These are phyloP conservation scores for Bufo bufo DNA, from an alignment of 2,113 vertebrate genomes.

Conservation along the genomic window DNA sequence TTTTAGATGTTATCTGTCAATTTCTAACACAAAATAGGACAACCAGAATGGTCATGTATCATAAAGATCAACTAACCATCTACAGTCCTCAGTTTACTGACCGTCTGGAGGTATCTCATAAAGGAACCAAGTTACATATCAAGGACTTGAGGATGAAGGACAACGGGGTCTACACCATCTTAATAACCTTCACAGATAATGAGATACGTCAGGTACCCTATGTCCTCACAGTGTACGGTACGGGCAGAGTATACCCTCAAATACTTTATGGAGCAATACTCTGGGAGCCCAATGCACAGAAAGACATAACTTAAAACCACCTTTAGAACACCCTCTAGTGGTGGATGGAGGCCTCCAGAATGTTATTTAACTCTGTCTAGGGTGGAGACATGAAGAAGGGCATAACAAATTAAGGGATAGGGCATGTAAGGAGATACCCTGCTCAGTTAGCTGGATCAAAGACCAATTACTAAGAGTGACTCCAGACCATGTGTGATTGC, in stretches of 20 bases:
- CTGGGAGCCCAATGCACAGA: too few species aligned
- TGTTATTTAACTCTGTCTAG: too few species aligned
- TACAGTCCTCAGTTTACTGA: neutral
- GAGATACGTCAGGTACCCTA: neutral
- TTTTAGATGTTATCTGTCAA: neutral
- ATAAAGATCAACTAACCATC: neutral
- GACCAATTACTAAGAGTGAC: too few species aligned
- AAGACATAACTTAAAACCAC: too few species aligned
- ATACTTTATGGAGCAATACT: too few species aligned
- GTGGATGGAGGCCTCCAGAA: too few species aligned
- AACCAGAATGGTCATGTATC: neutral
- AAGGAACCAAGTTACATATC: slow-evolving; percentile 15
- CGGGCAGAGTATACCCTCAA: neutral
- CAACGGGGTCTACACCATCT: neutral
- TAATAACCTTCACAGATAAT: neutral
- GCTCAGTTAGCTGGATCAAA: too few species aligned
- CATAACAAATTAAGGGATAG: too few species aligned
- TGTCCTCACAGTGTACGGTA: slow-evolving; percentile 10
- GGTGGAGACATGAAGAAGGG: too few species aligned
- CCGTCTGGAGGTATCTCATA: neutral
- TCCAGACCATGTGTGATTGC: too few species aligned
- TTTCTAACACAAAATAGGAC: neutral
- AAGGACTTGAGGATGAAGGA: slow-evolving; percentile 30
- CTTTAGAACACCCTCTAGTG: too few species aligned
- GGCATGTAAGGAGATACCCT: too few species aligned